Base-by-base conservation (phyloP, 92 coral and sea anemone genomes). In the Palythoa caribaeorum region DNA sequence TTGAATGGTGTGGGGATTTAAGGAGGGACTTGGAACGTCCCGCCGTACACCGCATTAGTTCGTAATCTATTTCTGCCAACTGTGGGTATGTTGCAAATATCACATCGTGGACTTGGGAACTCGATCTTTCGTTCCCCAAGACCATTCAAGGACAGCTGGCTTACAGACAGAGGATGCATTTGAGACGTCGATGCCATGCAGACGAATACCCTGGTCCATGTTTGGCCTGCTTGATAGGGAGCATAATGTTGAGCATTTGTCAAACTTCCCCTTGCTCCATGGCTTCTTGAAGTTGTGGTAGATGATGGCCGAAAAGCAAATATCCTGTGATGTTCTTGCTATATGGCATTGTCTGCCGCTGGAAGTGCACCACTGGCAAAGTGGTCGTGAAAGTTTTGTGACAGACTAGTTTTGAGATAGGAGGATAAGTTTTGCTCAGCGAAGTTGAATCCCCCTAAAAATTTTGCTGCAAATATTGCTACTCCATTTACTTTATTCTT, bases 111-210 rank as follows among this genome's bases (percentile, higher is more conserved):
- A 80, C 89, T 86, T 14, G 87, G 89, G 85, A 92, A 92, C 48
- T 70, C 71, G 60, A 92, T 86, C 73, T 86, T 80, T 71, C 76
- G 55, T 73, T 84, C 92, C 50, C 93, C 93, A 73, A 87, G 84
- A 16, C 87, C 87, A 59, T 88, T 83, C 83, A 92, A 60, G 1
- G 89, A 40, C 20, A 92, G 84, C 44, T 92, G 87, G 62, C 83
- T 71, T 16, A 92, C 87, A 17, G 84, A 66, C 39, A 90, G 94
- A 7, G 93, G 85, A 37, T 52, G 40, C 28, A 10, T 15, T 83
- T 91, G 88, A 40, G 83, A 65, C 16, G 72, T 77, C 53, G 54
- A 63, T 14, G 89, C 77, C 88, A 92, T 80, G 90, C 94, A 92
- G 87, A 90, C 81, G 59, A 90, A 90, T 15, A 79, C 85, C 74